A percentile compares a stretch with the other conserved stretches of the same genome.
These are phyloP conservation scores for Hesperophylax magnus DNA, from an alignment of 1,140 invertebrate species.

Conservation along the genomic window DNA sequence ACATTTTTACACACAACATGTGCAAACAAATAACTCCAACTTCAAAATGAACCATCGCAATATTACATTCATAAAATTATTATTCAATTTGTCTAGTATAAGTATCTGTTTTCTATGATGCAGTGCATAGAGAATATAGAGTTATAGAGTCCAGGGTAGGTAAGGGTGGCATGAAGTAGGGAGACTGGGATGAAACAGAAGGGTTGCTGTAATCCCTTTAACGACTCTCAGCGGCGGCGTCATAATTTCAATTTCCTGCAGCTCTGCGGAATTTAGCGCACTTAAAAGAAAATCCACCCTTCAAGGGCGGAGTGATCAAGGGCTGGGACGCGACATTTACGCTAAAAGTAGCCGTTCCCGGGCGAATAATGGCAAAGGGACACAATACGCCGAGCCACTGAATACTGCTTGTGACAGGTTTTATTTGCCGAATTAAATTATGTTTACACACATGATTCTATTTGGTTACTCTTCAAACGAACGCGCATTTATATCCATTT, in stretches of 20 bases:
- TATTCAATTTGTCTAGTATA: too few relatives aligned
- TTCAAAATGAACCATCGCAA: too few relatives aligned
- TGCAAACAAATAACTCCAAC: too few relatives aligned
- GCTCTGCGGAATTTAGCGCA: constrained; percentile 29
- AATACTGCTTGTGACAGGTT: constrained; percentile 13
- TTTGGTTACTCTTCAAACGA: background rate
- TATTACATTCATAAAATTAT: too few relatives aligned
- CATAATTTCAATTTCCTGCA: constrained; percentile 44
- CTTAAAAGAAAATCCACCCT: constrained; percentile 42
- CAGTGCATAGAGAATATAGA: too few relatives aligned
- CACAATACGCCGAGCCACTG: background rate
- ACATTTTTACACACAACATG: too few relatives aligned
- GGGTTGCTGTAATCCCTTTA: constrained; percentile 34
- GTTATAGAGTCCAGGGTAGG: too few relatives aligned
- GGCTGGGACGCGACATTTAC: background rate
- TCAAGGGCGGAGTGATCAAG: constrained; percentile 20
- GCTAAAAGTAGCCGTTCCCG: background rate
- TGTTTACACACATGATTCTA: background rate
- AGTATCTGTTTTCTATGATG: too few relatives aligned
- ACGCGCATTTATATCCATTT: too few relatives aligned
- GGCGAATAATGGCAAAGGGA: background rate
- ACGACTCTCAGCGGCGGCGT: constrained; percentile 27
- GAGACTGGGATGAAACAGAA: background rate
- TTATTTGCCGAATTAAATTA: constrained; percentile 2
- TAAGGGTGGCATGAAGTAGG: background rate